Base-by-base conservation (phyloP, 2,113 vertebrate genomes). In the Pollimyrus isidori region DNA sequence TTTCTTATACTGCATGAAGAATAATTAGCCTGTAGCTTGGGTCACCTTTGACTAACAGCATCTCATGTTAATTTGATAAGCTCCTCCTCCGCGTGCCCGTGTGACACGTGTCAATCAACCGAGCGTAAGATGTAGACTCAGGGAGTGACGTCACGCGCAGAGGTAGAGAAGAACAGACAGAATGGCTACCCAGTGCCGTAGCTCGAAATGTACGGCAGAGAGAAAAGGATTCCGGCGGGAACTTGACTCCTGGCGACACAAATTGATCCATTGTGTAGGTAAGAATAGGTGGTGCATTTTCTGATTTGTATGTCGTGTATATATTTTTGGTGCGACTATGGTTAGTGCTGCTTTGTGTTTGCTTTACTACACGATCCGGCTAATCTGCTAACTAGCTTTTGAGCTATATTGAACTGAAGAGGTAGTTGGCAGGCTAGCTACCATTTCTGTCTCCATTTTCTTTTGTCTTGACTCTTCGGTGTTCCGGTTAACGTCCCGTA, bases 231-330 rank as follows among this genome's bases (percentile, higher is more conserved):
- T 98, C 96, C 97, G 98, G 96, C 97, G 97, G 95, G 98, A 98
- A 96, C 97, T 99, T 94, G 98, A 99, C 94, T 98, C 97, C 56
- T 99, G 98, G 98, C 97, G 98, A 94, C 96, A 98, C 94, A 97
- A 97, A 95, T 93, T 99, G 93, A 97, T 98, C 93, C 98, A 98
- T 95, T 98, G 97, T 95, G 97, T 99, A 93, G 98, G 98, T 98
- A 97, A 97, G 98, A 91, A 69, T 90, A 83, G 19, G 7, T 5
- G 5, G 53, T 53, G 19, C 13, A 26, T 23, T 69, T 62, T 86
- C 42, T 48, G 87, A 23, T 48, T 82, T 53, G 42, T 48, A 30
- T 90, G 82, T 46, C 45, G 21, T 87, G 39, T 10, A 23, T 69
- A 56, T 82, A 45, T 73, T 62, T 50, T 52, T 15, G 26, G 15